Base-by-base conservation (phyloP, 2,797 vertebrate species). In the Phataginus tetradactyla region DNA sequence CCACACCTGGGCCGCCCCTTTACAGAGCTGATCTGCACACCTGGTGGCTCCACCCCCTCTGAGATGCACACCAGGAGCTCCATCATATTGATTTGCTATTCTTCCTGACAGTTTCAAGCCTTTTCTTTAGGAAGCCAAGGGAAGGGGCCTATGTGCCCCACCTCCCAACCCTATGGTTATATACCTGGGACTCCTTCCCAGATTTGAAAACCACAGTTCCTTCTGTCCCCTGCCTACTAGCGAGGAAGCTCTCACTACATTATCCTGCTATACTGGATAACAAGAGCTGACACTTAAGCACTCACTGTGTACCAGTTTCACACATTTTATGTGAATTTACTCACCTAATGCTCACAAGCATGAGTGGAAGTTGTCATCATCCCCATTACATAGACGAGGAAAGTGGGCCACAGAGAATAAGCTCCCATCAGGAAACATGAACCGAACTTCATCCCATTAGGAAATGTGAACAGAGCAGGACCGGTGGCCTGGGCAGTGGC, bases 1-100 rank as follows among this genome's bases (percentile, higher is more conserved):
- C 29, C 0, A 0, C 1, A 20, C 27, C 45, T 0, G 3, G 1
- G 15, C n/a, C 32, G 39, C 6, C 0, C 72, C 39, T 23, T 34
- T n/a, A 74, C 27, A 29, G n/a, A 84, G 77, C 55, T 23, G 27
- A 37, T 49, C 27, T 0, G 18, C 21, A 59, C 14, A n/a, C 7
- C 32, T 2, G 3, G 23, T 1, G 32, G n/a, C 45, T 53, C 80
- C 29, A 20, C 45, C 20, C 27, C 12, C 45, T 32, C 42, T 7
- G 32, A 7, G 32, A 77, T 5, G 0, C 10, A 5, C 0, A 12
- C 63, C 6, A 1, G 3, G 61, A 71, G 23, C 55, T 51, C 37
- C 7, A 4, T 45, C 14, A 21, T 15, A 25, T 27, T n/a, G 45
- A 66, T 27, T 68, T 90, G 77, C 78, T 85, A 17, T 68, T 85